Evolutionary conservation across 2,888 invertebrate species (phyloP), one percentile per base, ranked within the genome.

Genomic region (Watsonalla cultraria): DNA sequence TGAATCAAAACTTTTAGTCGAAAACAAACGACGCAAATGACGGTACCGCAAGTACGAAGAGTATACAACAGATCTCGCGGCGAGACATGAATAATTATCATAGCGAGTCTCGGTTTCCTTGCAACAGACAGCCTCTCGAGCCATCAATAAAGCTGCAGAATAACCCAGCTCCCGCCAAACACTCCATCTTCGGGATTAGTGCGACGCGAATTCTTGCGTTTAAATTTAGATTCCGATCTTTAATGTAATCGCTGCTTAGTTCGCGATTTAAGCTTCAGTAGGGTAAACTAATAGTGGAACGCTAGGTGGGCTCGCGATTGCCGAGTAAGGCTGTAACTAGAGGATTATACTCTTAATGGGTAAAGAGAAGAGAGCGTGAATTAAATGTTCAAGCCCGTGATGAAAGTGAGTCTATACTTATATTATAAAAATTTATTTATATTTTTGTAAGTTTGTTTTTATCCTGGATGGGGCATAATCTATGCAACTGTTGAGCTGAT

Each of bases 191-290:
- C 64, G 63, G 85, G 85, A 84, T 86, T 86, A 85, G 55, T 45
- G 64, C 61, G 75, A 76, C 74, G 77, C 67, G 73, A 68, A 74
- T 73, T 72, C 74, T 68, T 78, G 80, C 71, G 65, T 76, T 78
- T 75, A 80, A 82, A 82, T 83, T 82, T 75, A 83, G 84, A 83
- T 82, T 76, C 70, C 80, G 78, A 86, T 85, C 84, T 86, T 80
- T 76, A 77, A 66, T 70, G 75, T 84, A 84, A 84, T 82, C 80
- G 76, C 69, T 71, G 66, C 65, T 74, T 66, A 73, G 70, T 73
- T 74, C 65, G 65, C 68, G 68, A 66, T 67, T 79, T 78, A 77
- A 80, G 79, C 73, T 67, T 61, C 66, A 64, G 56, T 64, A 69
- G 64, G 57, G 57, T 51, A 53, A 62, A 66, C 62, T 68, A 56